A percentile compares a stretch with the other conserved stretches of the same genome.
phyloP scores from a whole-genome alignment of 92 coral and sea anemone genomes.

The Scolanthus callimorphus region DNA sequence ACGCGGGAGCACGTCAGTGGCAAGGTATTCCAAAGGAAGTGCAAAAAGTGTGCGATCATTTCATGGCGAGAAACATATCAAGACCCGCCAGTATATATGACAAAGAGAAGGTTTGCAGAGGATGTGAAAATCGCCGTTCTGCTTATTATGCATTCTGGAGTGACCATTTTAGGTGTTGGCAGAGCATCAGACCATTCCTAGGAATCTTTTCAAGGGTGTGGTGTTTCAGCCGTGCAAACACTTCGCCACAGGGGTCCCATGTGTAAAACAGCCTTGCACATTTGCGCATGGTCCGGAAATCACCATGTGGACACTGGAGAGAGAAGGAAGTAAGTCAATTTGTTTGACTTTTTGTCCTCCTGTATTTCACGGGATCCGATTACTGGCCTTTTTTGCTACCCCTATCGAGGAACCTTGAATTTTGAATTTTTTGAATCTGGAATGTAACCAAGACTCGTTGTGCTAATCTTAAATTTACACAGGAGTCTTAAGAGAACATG shows the following conservation, averaged over 20 bases:
- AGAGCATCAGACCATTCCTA: slow-evolving; percentile 36
- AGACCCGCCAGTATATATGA: slow-evolving; percentile 10
- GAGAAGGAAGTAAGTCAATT: slow-evolving; percentile 56
- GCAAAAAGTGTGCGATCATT: slow-evolving; percentile 34
- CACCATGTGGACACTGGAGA: slow-evolving; percentile 61
- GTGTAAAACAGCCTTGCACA: slow-evolving; percentile 35
- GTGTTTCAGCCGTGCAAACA: slow-evolving; percentile 41
- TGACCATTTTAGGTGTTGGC: slow-evolving; percentile 32
- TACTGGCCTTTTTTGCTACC: too few relatives aligned
- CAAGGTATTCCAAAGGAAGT: slow-evolving; percentile 18
- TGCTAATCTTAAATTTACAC: too few relatives aligned
- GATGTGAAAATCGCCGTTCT: slow-evolving; percentile 25
- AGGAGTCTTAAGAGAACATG: too few relatives aligned
- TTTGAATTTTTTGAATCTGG: too few relatives aligned
- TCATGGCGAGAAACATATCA: slow-evolving; percentile 7
- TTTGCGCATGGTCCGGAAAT: slow-evolving; percentile 80
- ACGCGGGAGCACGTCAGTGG: too few relatives aligned
- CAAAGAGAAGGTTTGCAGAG: slow-evolving; percentile 35
- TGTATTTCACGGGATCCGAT: too few relatives aligned
- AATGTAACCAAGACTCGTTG: too few relatives aligned
- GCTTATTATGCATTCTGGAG: slow-evolving; percentile 60
- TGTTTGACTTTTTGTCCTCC: too few relatives aligned
- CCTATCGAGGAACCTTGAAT: too few relatives aligned
- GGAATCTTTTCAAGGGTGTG: slow-evolving; percentile 8
- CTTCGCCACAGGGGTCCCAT: slow-evolving; percentile 14